These are phyloP conservation scores for Serrognathus titanus DNA, from an alignment of 2,888 invertebrate species.

Conservation along the genomic window DNA sequence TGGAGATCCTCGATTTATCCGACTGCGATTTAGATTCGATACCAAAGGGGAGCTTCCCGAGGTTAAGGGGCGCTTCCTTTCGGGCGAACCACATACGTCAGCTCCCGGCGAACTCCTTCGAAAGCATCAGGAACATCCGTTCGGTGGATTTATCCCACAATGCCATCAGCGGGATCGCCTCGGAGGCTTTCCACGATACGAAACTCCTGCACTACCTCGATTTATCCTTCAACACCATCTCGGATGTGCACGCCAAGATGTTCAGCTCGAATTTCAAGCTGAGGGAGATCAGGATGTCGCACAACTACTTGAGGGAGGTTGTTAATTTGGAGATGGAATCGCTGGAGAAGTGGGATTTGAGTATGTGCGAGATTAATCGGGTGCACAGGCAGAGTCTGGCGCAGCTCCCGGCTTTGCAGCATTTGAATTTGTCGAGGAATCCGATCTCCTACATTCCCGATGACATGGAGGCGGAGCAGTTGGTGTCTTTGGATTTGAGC, in stretches of 20 bases:
- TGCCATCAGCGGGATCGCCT: conserved; percentile 58
- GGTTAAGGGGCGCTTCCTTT: conserved; percentile 56
- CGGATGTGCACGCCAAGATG: conserved; percentile 56
- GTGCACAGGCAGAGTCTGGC: conserved; percentile 58
- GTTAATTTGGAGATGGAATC: conserved; percentile 59
- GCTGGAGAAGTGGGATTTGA: conserved; percentile 58
- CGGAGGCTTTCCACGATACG: conserved; percentile 60
- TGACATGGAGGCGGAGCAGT: conserved; percentile 57
- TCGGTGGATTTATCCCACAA: conserved; percentile 65
- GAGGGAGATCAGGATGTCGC: conserved; percentile 60
- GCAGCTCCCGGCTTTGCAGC: conserved; percentile 57
- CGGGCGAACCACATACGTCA: conserved; percentile 62
- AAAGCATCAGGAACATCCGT: conserved; percentile 58
- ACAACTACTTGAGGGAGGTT: conserved; percentile 61
- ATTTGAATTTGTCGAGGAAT: conserved; percentile 65
- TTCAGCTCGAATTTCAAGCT: conserved; percentile 61
- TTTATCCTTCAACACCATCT: conserved; percentile 68
- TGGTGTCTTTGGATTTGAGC: conserved; percentile 60
- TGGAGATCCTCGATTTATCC: conserved; percentile 59
- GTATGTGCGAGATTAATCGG: conserved; percentile 62
- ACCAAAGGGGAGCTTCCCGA: conserved; percentile 61
- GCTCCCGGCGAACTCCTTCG: conserved; percentile 58
- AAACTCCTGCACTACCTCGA: conserved; percentile 59
- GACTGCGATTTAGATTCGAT: conserved; percentile 60
- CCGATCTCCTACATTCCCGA: conserved; percentile 61